These are phyloP conservation scores for Dendrophyllia cribrosa DNA, from an alignment of 64 coral and sea anemone genomes.

Conservation along the genomic window DNA sequence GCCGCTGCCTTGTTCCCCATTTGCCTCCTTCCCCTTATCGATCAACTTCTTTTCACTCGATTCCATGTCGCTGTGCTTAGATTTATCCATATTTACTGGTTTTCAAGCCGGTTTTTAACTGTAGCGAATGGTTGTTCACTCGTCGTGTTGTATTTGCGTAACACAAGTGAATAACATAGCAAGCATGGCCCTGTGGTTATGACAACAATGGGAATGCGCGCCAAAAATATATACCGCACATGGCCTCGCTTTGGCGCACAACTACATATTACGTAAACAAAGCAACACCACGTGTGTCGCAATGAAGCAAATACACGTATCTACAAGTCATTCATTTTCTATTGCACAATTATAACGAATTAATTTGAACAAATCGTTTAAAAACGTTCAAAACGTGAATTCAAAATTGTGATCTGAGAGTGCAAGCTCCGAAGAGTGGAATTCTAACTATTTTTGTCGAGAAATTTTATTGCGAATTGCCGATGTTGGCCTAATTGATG, in stretches of 20 bases:
- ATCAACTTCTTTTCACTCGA: conserved; percentile 36
- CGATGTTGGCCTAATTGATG: no score
- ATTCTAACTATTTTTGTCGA: no score
- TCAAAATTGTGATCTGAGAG: no score
- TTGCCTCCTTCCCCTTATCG: conserved; percentile 36
- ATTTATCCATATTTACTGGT: not conserved
- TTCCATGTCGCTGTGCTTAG: not conserved
- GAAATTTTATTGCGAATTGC: no score
- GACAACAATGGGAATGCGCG: not conserved
- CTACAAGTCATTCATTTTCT: no score
- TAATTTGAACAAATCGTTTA: no score
- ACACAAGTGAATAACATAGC: not conserved
- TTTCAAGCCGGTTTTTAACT: conserved; percentile 12
- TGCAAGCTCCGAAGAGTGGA: no score
- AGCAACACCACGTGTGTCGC: no score
- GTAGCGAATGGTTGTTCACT: no score
- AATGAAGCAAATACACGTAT: no score
- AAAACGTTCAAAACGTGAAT: no score
- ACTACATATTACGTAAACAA: not conserved
- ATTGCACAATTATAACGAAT: no score
- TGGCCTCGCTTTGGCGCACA: conserved; percentile 26
- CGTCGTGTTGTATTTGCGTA: not conserved
- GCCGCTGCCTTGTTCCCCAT: conserved; percentile 11
- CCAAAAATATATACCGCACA: not conserved
- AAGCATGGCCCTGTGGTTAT: conserved; percentile 25